A percentile compares a stretch with the other conserved stretches of the same genome.
These are phyloP conservation scores for Laothoe populi DNA, from an alignment of 2,888 invertebrate genomes.

Conservation along the genomic window DNA sequence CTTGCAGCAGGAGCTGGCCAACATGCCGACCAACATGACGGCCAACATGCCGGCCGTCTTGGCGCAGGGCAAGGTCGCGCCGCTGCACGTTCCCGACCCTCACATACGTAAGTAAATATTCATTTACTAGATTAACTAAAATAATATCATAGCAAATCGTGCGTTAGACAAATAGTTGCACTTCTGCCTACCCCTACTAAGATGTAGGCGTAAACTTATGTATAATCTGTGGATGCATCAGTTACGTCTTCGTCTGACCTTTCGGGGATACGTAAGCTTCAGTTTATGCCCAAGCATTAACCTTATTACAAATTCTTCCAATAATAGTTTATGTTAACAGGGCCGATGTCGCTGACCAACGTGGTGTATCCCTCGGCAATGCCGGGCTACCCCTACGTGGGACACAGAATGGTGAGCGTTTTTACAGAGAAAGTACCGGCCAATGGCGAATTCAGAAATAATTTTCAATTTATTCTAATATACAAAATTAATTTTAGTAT, in stretches of 20 bases:
- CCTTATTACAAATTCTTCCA: too few relatives aligned
- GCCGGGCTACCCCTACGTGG: constrained; percentile 59
- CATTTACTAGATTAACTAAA: neutral
- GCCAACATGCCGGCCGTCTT: constrained; percentile 34
- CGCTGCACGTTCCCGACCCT: constrained; percentile 55
- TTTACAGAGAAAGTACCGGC: too few relatives aligned
- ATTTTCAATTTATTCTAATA: too few relatives aligned
- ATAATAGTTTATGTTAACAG: constrained; percentile 42
- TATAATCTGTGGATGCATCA: too few relatives aligned
- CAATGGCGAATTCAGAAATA: neutral
- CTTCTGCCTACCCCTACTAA: too few relatives aligned
- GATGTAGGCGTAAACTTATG: too few relatives aligned
- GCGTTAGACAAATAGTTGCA: too few relatives aligned
- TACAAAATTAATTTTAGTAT: too few relatives aligned
- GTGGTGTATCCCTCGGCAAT: constrained; percentile 59
- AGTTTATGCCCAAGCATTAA: too few relatives aligned
- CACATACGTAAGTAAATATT: constrained; percentile 52
- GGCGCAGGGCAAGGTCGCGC: constrained; percentile 52
- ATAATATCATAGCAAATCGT: too few relatives aligned
- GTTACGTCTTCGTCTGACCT: too few relatives aligned
- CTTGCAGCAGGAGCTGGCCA: constrained; percentile 47
- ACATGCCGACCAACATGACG: constrained; percentile 33
- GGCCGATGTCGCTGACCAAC: constrained; percentile 62
- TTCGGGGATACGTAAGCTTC: too few relatives aligned
- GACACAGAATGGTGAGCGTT: constrained; percentile 62